These are phyloP conservation scores for Cantharis nigra DNA, from an alignment of 2,888 invertebrate genomes.

Conservation along the genomic window DNA sequence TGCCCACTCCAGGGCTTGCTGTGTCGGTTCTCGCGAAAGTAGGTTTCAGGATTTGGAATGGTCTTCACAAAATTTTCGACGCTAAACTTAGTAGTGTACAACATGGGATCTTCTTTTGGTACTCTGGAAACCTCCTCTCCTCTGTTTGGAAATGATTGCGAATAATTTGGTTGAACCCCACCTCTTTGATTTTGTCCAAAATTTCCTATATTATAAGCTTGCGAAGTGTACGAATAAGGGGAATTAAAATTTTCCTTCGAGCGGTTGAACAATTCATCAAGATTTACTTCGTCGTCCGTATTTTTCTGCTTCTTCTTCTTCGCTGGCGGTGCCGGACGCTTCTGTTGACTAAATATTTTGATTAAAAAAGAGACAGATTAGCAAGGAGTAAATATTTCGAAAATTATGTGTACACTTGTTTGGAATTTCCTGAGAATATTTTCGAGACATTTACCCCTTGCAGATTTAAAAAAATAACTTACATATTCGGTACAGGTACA, in stretches of 20 bases:
- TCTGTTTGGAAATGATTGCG: background rate
- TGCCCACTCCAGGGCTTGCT: background rate
- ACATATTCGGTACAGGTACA: too few species aligned
- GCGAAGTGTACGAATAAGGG: background rate
- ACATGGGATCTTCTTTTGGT: background rate
- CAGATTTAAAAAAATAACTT: too few species aligned
- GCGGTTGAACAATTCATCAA: background rate
- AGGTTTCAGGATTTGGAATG: background rate
- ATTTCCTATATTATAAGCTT: background rate
- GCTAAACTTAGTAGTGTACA: background rate
- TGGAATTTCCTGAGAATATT: too few species aligned
- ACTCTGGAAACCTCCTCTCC: background rate
- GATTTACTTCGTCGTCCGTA: background rate
- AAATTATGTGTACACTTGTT: too few species aligned
- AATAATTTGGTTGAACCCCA: background rate
- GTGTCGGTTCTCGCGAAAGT: background rate
- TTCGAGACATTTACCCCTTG: too few species aligned
- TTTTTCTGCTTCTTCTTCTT: background rate
- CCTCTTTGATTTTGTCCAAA: background rate
- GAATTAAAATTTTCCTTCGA: background rate
- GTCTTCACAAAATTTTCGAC: background rate
- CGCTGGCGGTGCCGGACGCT: background rate
- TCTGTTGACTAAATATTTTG: background rate
- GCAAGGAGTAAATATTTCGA: too few species aligned
- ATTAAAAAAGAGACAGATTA: too few species aligned